Percentiles rank a stretch among this genome's conserved stretches.
phyloP scores from a whole-genome alignment of 2,113 vertebrate species.

The Corythaeola cristata region DNA sequence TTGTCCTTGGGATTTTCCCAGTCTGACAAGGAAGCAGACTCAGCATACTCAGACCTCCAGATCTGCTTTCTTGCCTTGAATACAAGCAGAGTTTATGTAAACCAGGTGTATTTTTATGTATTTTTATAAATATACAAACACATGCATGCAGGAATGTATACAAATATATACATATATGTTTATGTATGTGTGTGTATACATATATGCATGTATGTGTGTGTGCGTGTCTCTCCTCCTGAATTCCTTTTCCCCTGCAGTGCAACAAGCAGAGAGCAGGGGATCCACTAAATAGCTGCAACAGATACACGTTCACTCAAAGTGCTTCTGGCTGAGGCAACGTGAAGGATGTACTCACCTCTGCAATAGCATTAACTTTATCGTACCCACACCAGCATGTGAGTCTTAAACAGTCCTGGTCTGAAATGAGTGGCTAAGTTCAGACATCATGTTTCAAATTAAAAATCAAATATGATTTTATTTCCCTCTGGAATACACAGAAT shows the following conservation, averaged over 20 bases:
- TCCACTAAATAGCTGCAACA: not conserved
- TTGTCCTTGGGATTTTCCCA: not conserved
- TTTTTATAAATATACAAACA: not conserved
- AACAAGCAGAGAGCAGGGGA: not conserved
- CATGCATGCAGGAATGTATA: not conserved
- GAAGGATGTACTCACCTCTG: not conserved
- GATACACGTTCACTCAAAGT: not conserved
- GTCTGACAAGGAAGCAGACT: not conserved
- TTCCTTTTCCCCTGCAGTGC: not conserved
- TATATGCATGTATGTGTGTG: accelerated
- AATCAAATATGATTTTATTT: not conserved
- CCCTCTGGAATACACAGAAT: not conserved
- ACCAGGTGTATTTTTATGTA: not conserved
- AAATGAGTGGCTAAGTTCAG: not conserved
- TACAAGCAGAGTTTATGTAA: not conserved
- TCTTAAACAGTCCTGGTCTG: not conserved
- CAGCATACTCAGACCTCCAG: not conserved
- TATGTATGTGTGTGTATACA: not conserved
- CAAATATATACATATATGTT: not conserved
- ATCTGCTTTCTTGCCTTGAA: not conserved
- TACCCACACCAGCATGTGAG: not conserved
- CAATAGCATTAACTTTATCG: not conserved
- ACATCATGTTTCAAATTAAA: not conserved
- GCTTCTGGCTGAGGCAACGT: not conserved
- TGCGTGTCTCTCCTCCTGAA: not conserved